Conservation (phyloP, 2,888 invertebrate genomes). For the Drosophila histrio region DNA sequence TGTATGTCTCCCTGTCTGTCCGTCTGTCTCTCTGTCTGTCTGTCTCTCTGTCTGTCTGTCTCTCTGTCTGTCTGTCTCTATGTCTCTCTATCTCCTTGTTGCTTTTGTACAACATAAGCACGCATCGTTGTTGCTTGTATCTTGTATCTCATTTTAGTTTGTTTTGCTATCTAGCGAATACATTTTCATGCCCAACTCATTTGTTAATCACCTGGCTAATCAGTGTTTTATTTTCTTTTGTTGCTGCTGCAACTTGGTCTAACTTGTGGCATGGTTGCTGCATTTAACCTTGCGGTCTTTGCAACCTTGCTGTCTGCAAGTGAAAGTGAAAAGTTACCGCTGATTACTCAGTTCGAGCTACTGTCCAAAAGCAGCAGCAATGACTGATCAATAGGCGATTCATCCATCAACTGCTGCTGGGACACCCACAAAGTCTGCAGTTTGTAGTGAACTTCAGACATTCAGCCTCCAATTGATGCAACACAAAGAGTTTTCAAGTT, state of each 20-base stretch:
- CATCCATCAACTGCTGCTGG: neutral
- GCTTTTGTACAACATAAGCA: slow-evolving; percentile 22
- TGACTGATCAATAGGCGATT: slow-evolving; percentile 6
- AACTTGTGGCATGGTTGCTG: slow-evolving; percentile 25
- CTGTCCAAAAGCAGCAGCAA: slow-evolving; percentile 6
- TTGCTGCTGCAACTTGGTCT: slow-evolving; percentile 1
- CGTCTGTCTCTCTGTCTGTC: slow-evolving; percentile 16
- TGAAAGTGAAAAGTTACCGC: slow-evolving; percentile 31
- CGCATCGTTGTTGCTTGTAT: slow-evolving; percentile 17
- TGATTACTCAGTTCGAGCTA: slow-evolving; percentile 10
- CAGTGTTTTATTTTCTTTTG: slow-evolving; percentile 34
- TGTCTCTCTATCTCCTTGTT: slow-evolving; percentile 13
- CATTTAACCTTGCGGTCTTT: slow-evolving; percentile 22
- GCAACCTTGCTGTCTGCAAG: slow-evolving; percentile 14
- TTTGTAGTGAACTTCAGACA: neutral
- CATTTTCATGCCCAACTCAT: slow-evolving; percentile 41
- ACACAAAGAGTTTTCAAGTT: neutral
- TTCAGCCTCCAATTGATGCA: neutral
- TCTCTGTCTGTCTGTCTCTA: slow-evolving; percentile 21
- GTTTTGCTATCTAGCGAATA: slow-evolving; percentile 26
- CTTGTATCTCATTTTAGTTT: slow-evolving; percentile 17
- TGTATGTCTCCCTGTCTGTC: slow-evolving; percentile 24
- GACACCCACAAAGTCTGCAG: slow-evolving; percentile 1
- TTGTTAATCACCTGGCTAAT: slow-evolving; percentile 59
- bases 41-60: slow-evolving; percentile 13